Base-by-base conservation (phyloP, 2,113 vertebrate species). In the Poecilia latipinna region DNA sequence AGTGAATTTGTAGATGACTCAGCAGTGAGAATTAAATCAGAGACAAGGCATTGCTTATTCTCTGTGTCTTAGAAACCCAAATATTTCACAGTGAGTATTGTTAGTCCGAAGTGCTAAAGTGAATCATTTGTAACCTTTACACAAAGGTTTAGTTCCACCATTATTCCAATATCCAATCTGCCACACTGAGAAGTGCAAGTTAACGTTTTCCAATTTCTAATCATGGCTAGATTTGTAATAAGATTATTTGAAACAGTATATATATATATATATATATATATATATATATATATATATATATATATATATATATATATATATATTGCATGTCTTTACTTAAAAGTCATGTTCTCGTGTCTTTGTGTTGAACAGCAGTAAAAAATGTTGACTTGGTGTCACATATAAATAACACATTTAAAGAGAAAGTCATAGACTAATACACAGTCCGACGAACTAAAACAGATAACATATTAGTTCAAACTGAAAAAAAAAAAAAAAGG, bases 121-220 rank as follows among this genome's bases (percentile, higher is more conserved):
- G 70, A 84, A 74, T 69, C 74, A 37, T 63, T 44, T 35, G 62
- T 28, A 68, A 84, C 72, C 86, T 84, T 70, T 68, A 63, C 28
- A 35, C 33, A 35, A 35, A 35, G 1, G 2, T 37, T 37, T 37
- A 37, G 35, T 37, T 37, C 11, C 11, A 37, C 35, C 35, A 37
- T 8, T 19, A 54, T 54, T 24, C 7, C 7, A 22, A 54, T 54
- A 24, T 54, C 19, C 15, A 51, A 22, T 19, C 48, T 51, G 15
- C 15, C 2, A 24, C 17, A 6, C 22, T 24, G 48, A 19, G 6
- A 8, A 54, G 19, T 19, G 48, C 7, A 19, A 54, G 5, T 24
- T 22, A 24, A 24, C 15, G 6, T 54, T 19, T 54, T 22, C 24
- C 48, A 54, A 19, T 22, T 54, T 8, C 0, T 54, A 22, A 54